These are phyloP conservation scores for Orius laevigatus DNA, from an alignment of 1,140 invertebrate species.

Conservation along the genomic window DNA sequence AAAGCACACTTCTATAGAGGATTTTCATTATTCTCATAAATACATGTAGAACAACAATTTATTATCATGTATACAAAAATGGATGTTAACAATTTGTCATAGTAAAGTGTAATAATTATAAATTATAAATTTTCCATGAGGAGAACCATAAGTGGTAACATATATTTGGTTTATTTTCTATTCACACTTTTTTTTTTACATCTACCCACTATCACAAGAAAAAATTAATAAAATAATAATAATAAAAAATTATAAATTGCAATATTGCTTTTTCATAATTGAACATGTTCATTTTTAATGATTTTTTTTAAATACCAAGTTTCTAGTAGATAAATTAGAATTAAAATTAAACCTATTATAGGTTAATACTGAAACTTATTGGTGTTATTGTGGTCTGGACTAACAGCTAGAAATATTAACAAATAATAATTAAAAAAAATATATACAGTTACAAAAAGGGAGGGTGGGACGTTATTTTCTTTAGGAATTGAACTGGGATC, in stretches of 20 bases:
- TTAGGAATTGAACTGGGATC: not conserved
- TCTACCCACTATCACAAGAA: conserved; percentile 14
- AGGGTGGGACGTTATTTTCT: not conserved
- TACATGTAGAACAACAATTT: no score
- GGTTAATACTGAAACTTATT: conserved; percentile 4
- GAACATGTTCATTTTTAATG: conserved; percentile 3
- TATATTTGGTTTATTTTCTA: conserved; percentile 9
- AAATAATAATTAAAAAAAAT: no score
- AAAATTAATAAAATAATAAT: conserved; percentile 3
- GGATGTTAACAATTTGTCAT: conserved; percentile 6
- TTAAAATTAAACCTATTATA: conserved; percentile 2
- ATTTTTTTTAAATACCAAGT: not conserved
- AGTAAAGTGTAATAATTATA: not conserved
- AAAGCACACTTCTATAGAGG: no score
- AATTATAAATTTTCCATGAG: conserved; percentile 1
- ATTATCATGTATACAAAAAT: conserved; percentile 1
- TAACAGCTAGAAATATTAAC: no score
- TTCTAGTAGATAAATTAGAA: conserved; percentile 1
- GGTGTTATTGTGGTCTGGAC: not conserved
- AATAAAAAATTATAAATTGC: conserved; percentile 4
- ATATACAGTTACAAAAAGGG: no score
- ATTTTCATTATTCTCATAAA: no score
- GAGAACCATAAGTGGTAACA: conserved; percentile 8
- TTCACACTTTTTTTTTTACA: not conserved
- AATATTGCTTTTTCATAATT: conserved; percentile 11